Evolutionary conservation across 1,140 invertebrate species (phyloP), one percentile per base, ranked within the genome.

Genomic region (Aphelinus atriplicis): DNA sequence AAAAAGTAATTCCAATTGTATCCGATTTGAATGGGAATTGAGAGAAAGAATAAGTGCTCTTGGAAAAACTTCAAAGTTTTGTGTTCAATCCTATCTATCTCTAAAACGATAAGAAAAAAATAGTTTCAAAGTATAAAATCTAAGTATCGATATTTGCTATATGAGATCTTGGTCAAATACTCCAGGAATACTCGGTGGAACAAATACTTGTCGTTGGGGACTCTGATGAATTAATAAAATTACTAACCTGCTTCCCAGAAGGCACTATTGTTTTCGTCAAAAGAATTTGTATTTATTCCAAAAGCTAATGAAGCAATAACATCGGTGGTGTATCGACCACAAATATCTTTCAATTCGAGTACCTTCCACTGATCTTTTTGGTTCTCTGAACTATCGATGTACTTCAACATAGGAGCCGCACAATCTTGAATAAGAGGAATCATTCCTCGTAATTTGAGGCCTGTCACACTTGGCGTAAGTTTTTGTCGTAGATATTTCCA

Each of bases 251-350:
- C 81, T 73, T 74, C 77, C 71, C 79, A 85, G 77, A 86, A 88
- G 42, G 84, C 83, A 1, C 62, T 85, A 43, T 86, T 78, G 0
- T 84, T 79, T 71, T 87, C 79, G 9, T 85, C 77, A 56, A 85
- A 85, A 4, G 81, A 84, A 77, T 84, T 83, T 0, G 81, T 82
- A 0, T 84, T 83, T 4, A 91, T 79, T 1, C 90, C 91, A 79
- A 89, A 91, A 2, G 86, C 89, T 7, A 87, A 78, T 0, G 88
- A 89, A 0, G 89, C 87, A n/a, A 92, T 90, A 3, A 90, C 82
- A 78, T 91, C 89, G 1, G 88, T 89, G 1, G 87, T 83, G 55
- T 88, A 91, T 68, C 83, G 84, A 0, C 85, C 81, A 53, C 79
- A 81, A 1, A 89, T 56, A 46, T 85, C 83, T 72, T 89, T 90